Conservation (phyloP, 2,797 vertebrate species). For the Steatocranus sp. region DNA sequence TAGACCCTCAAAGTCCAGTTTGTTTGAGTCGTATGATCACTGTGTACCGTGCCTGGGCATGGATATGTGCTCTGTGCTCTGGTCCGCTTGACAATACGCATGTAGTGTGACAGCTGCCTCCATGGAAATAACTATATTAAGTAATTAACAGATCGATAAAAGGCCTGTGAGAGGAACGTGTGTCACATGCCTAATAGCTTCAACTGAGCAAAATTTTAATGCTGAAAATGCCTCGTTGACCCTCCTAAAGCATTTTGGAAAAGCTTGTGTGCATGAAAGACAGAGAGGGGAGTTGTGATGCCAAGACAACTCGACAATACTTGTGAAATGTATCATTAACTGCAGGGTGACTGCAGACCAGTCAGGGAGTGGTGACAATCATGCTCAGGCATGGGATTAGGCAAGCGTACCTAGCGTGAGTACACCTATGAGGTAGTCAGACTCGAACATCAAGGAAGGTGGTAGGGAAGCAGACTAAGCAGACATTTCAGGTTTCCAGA, state of each 20-base stretch:
- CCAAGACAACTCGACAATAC: not conserved
- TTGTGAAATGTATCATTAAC: not conserved
- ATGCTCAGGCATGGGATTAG: not conserved
- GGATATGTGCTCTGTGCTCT: not conserved
- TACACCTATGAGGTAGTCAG: not conserved
- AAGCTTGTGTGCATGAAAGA: not conserved
- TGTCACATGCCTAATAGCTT: not conserved
- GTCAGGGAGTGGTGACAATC: not conserved
- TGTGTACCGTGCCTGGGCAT: not conserved
- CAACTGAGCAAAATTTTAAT: not conserved
- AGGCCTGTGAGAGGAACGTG: not conserved
- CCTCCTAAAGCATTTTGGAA: not conserved
- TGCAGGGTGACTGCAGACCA: not conserved
- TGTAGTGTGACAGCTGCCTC: not conserved
- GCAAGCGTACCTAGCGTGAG: not conserved
- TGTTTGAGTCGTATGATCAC: not conserved
- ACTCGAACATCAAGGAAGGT: not conserved
- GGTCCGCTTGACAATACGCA: not conserved
- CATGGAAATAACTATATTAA: not conserved
- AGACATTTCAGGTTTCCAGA: not conserved
- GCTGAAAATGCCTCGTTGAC: not conserved
- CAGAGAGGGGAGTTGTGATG: not conserved
- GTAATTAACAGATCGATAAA: not conserved
- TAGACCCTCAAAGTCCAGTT: not conserved
- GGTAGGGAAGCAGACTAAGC: not conserved